Evolutionary conservation across 2,888 invertebrate species (phyloP), one percentile per base, ranked within the genome.

Genomic region (Camptogramma bilineatum): DNA sequence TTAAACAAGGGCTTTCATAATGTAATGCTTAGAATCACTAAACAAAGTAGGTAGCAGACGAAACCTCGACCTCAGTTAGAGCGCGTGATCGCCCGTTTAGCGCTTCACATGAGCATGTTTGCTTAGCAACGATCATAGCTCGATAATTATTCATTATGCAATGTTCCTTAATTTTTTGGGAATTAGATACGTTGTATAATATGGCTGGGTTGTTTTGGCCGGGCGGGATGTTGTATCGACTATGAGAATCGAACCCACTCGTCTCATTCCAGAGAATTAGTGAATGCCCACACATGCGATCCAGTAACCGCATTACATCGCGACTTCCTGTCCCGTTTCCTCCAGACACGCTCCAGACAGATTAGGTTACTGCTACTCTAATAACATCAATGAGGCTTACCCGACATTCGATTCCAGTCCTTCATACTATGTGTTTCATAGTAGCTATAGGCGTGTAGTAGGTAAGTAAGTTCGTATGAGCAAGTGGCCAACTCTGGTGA

Each of bases 301-400:
- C 61, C 61, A 61, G 51, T 62, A 55, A 62, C 50, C 19, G 3
- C 8, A 39, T 34, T 47, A 46, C 19, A 52, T 42, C 31, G 24
- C 7, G 31, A 8, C 56, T 52, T 64, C 64, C 64, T 60, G 48
- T 34, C 47, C 42, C 46, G 47, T 13, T 56, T 64, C 56, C 64
- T 64, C 60, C 64, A 64, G 64, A 64, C 64, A 31, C 9, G 52
- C 60, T 42, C 64, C 60, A 64, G 64, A 64, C 1, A 46, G 58
- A 58, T 64, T 60, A 21, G 8, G 60, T 64, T 64, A 60, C 65
- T 52, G 18, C 19, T 1, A n/a, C 10, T 28, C 7, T n/a, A 42
- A 21, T 3, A 4, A 24, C 16, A 7, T 39, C 34, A 39, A 39
- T 39, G 34, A 39, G 34, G 34, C 13, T 13, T 34, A 34, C 10